These are phyloP conservation scores for Fistularia commersonii DNA, from an alignment of 2,797 vertebrate genomes.

Conservation along the genomic window DNA sequence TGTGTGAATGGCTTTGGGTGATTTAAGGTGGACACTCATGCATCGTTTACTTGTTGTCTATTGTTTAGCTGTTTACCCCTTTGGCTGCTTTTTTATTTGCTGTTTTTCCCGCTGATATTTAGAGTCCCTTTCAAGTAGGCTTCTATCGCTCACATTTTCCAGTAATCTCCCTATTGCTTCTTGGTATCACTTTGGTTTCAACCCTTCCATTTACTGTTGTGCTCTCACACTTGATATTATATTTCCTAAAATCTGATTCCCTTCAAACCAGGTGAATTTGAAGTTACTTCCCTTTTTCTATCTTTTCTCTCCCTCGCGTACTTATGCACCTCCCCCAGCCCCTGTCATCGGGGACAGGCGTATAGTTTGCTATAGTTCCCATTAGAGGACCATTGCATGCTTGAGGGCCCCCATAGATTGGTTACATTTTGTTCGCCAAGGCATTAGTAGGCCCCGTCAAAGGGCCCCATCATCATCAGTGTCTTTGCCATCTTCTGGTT, in stretches of 20 bases:
- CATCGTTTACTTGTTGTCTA: conserved; percentile 63
- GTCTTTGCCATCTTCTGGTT: conserved; percentile 75
- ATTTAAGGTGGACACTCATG: conserved; percentile 66
- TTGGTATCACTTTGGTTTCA: conserved; percentile 3
- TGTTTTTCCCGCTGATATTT: conserved; percentile 22
- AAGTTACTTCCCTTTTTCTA: conserved; percentile 24
- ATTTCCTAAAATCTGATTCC: background rate
- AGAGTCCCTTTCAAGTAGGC: background rate
- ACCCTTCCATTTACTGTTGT: background rate
- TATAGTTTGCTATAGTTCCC: conserved; percentile 82
- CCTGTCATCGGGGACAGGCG: conserved; percentile 66
- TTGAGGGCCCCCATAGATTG: conserved; percentile 83
- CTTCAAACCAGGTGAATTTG: conserved; percentile 67
- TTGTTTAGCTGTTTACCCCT: conserved; percentile 64
- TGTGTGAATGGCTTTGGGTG: conserved; percentile 38
- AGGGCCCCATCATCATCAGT: conserved; percentile 81
- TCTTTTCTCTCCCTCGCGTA: conserved; percentile 15
- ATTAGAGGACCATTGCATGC: conserved; percentile 83
- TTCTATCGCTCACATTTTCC: background rate
- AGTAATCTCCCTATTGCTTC: conserved; percentile 13
- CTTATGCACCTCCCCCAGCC: conserved; percentile 18
- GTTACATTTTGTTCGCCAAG: conserved; percentile 84
- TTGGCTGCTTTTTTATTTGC: conserved; percentile 35
- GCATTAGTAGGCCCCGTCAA: conserved; percentile 79
- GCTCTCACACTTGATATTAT: background rate